A percentile compares a stretch with the other conserved stretches of the same genome.
Evolutionary conservation across 2,113 vertebrate genomes (phyloP).

Genomic region (Gulo gulo): DNA sequence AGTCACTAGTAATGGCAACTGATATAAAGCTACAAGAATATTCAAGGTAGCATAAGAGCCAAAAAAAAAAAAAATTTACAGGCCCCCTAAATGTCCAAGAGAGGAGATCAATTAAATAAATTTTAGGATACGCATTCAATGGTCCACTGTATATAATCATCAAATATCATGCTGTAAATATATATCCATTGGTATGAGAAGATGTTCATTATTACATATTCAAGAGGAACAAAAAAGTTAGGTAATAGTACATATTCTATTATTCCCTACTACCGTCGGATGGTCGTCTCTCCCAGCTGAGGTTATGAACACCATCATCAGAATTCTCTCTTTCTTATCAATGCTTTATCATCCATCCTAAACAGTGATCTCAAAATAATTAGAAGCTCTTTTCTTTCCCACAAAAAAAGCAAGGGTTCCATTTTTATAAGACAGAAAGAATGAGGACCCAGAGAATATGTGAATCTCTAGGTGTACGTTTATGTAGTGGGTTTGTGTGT

Average conservation of each 20-base stretch:
- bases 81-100: neutral
- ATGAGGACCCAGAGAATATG: neutral
- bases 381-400: neutral
- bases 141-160: neutral
- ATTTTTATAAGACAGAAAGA: neutral
- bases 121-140: neutral
- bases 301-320: neutral
- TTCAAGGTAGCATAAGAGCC: neutral
- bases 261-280: neutral
- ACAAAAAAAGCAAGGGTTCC: neutral
- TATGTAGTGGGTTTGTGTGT: neutral
- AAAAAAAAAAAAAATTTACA: neutral
- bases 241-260: accelerated
- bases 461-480: neutral
- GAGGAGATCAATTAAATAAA: neutral
- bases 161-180: neutral
- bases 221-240: neutral
- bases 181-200: neutral
- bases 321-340: neutral
- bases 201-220: neutral
- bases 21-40: neutral
- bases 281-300: neutral
- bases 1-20: neutral
- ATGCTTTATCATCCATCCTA: neutral
- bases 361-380: neutral